Evolutionary conservation across 1,140 invertebrate genomes (phyloP).

Genomic region (Acromyrmex heyeri): DNA sequence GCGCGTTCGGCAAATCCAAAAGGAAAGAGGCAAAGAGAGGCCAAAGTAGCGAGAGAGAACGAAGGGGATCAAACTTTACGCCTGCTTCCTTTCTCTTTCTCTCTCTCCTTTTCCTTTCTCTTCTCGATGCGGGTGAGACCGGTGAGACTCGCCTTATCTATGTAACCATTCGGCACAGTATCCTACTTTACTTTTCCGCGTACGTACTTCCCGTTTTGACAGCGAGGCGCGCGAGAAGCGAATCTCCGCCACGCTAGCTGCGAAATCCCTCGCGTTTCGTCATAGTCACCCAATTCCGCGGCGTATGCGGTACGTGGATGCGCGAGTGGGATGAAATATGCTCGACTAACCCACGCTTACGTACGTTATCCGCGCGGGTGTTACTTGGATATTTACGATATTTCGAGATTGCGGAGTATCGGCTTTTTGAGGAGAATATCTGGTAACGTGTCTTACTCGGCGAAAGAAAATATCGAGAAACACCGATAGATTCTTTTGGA

Average conservation of each 20-base stretch:
- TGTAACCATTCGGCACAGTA: constrained; percentile 60
- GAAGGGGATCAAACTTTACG: constrained; percentile 38
- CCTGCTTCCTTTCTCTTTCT: too few relatives aligned
- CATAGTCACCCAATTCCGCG: constrained; percentile 47
- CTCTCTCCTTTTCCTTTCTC: neutral
- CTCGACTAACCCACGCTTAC: constrained; percentile 16
- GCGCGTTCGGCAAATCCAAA: constrained; percentile 16
- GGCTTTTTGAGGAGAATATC: constrained; percentile 31
- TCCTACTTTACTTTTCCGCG: constrained; percentile 50
- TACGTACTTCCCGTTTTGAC: constrained; percentile 33
- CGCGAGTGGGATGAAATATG: constrained; percentile 42
- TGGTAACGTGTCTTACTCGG: neutral
- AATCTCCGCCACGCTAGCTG: constrained; percentile 34
- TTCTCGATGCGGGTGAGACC: neutral
- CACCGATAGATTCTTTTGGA: constrained; percentile 4
- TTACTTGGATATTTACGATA: constrained; percentile 53
- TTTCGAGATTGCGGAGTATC: constrained; percentile 50
- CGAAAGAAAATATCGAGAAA: neutral
- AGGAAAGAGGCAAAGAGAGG: constrained; percentile 3
- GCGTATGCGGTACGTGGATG: neutral
- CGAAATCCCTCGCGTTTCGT: constrained; percentile 53
- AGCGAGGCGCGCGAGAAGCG: constrained; percentile 16
- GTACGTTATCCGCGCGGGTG: constrained; percentile 41
- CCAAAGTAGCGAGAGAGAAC: constrained; percentile 3
- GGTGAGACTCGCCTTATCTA: constrained; percentile 27